phyloP scores from a whole-genome alignment of 2,888 invertebrate species.

The Petrolisthes cinctipes region DNA sequence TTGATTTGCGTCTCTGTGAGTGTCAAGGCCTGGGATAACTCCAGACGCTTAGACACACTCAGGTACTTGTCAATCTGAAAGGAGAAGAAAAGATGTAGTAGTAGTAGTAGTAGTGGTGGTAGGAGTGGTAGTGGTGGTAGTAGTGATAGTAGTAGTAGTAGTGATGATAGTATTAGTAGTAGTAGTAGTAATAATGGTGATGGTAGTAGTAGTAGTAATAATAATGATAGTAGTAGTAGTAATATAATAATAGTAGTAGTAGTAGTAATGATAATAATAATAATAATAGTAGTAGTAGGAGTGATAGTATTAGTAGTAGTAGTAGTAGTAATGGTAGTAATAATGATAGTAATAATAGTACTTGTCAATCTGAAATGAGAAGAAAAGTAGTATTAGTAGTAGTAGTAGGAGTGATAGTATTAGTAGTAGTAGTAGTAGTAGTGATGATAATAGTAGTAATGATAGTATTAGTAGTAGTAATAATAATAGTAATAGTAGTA shows the following conservation, averaged over 20 bases:
- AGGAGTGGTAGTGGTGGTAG: not conserved
- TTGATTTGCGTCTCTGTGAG: conserved; percentile 96
- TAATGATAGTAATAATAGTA: not conserved
- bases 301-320: conserved; percentile 9
- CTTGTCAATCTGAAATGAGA: conserved; percentile 74
- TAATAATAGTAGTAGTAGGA: too few relatives aligned
- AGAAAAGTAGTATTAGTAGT: too few relatives aligned
- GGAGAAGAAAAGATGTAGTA: conserved; percentile 18
- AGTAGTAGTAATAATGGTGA: not conserved
- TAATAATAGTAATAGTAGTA: too few relatives aligned
- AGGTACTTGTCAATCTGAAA: conserved; percentile 89
- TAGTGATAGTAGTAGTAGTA: conserved; percentile 10
- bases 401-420: not conserved
- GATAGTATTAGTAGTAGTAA: not conserved
- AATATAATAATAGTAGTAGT: not conserved
- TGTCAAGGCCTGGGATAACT: conserved; percentile 87
- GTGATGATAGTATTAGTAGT: not conserved
- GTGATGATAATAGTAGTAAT: conserved; percentile 3
- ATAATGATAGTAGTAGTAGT: too few relatives aligned
- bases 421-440: conserved; percentile 20
- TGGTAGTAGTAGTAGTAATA: not conserved
- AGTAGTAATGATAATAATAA: not conserved
- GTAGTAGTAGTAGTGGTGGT: not conserved
- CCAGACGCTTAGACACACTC: conserved; percentile 94
- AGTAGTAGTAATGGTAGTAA: not conserved